Evolutionary conservation across 2,797 vertebrate species (phyloP).

Genomic region (Notamacropus eugenii): DNA sequence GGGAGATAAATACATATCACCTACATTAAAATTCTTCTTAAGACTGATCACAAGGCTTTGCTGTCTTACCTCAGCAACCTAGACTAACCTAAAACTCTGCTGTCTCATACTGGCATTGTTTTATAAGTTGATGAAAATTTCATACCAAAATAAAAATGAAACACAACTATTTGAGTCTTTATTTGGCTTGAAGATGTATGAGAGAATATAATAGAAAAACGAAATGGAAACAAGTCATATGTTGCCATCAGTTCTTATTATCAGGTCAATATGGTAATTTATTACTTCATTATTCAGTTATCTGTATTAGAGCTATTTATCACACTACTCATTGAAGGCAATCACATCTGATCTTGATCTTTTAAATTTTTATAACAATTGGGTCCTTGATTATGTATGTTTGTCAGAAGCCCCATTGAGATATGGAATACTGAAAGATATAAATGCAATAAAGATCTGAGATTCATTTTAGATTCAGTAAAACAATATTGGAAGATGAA

Average conservation of each 20-base stretch:
- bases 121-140: neutral
- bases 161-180: conserved; percentile 37
- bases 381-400: conserved; percentile 47
- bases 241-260: conserved; percentile 7
- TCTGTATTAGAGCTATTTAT: conserved; percentile 49
- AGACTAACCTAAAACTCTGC: neutral
- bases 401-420: conserved; percentile 57
- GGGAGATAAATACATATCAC: neutral
- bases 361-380: conserved; percentile 61
- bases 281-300: conserved; percentile 58
- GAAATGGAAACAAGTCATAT: conserved; percentile 24
- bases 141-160: neutral
- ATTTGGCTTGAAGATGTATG: conserved; percentile 39
- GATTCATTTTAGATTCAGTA: conserved; percentile 65
- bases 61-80: neutral
- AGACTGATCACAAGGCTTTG: neutral
- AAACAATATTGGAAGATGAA: conserved; percentile 60
- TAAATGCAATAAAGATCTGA: conserved; percentile 64
- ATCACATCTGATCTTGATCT: conserved; percentile 24
- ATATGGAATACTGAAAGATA: conserved; percentile 59
- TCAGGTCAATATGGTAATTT: conserved; percentile 47
- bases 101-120: neutral
- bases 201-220: conserved; percentile 1
- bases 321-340: conserved; percentile 37
- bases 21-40: neutral